These are phyloP conservation scores for Drosophila mojavensis DNA, from an alignment of 1,140 invertebrate genomes.

Conservation along the genomic window DNA sequence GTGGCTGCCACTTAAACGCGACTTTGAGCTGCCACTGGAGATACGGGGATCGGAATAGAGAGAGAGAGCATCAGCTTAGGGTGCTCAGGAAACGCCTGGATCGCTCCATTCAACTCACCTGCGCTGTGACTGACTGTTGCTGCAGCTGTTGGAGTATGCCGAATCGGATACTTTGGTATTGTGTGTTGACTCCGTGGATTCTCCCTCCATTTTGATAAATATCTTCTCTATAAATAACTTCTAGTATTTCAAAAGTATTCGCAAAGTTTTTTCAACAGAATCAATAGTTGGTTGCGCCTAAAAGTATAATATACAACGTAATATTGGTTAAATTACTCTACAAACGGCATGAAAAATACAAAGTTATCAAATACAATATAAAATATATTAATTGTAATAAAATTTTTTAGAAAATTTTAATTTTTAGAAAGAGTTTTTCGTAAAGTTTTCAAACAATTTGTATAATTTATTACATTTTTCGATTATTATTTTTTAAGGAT, in stretches of 20 bases:
- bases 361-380: too few relatives aligned
- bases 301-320: neutral
- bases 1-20: conserved; percentile 89
- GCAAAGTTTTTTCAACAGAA: neutral
- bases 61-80: neutral
- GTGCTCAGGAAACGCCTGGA: too few relatives aligned
- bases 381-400: too few relatives aligned
- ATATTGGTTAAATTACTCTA: too few relatives aligned
- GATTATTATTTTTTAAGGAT: too few relatives aligned
- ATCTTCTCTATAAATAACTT: neutral
- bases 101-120: conserved; percentile 85
- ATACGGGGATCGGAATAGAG: neutral
- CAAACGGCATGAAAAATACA: too few relatives aligned
- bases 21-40: conserved; percentile 89
- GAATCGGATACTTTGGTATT: conserved; percentile 90
- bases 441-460: too few relatives aligned
- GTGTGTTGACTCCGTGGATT: conserved; percentile 81
- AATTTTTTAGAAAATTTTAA: too few relatives aligned
- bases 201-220: conserved; percentile 66
- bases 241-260: conserved; percentile 6
- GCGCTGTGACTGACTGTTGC: conserved; percentile 90
- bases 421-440: too few relatives aligned
- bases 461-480: too few relatives aligned
- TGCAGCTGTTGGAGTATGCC: conserved; percentile 90
- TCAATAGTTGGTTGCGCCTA: neutral